Conservation (phyloP, 2,888 invertebrate genomes). For the Nebria salina region DNA sequence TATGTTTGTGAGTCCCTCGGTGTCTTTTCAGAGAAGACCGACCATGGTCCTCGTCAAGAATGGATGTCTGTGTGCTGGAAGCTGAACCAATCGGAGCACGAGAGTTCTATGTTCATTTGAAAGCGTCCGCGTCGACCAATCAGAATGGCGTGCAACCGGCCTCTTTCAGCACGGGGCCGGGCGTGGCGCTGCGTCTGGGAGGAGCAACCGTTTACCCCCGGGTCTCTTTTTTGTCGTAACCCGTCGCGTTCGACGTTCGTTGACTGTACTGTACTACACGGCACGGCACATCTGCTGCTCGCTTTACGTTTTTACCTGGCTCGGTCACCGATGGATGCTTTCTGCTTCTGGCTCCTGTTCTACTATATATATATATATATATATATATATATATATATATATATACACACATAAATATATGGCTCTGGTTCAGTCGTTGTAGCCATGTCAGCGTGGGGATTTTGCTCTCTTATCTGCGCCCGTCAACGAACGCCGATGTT, state of each 20-base stretch:
- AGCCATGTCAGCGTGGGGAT: background rate
- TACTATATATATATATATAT: too few relatives aligned
- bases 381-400: too few relatives aligned
- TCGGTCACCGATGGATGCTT: background rate
- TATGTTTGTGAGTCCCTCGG: constrained; percentile 10
- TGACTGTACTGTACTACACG: background rate
- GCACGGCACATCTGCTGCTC: constrained; percentile 4
- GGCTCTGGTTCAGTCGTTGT: background rate
- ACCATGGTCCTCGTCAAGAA: constrained; percentile 29
- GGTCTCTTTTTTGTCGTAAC: background rate
- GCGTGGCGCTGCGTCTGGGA: constrained; percentile 15
- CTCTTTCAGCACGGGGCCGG: constrained; percentile 36
- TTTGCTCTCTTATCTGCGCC: background rate
- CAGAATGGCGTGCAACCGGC: constrained; percentile 7
- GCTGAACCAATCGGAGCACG: constrained; percentile 24
- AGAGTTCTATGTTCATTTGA: constrained; percentile 33
- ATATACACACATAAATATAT: too few relatives aligned
- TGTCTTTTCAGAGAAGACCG: constrained; percentile 28
- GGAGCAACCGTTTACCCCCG: constrained; percentile 23
- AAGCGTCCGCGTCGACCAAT: constrained; percentile 26
- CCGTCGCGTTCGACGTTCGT: background rate
- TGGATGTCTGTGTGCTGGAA: constrained; percentile 44
- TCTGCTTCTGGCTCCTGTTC: background rate
- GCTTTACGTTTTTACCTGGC: constrained; percentile 31
- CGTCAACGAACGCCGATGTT: background rate